Evolutionary conservation across 2,888 invertebrate species (phyloP), one percentile per base, ranked within the genome.

Genomic region (Drosophila mimica): DNA sequence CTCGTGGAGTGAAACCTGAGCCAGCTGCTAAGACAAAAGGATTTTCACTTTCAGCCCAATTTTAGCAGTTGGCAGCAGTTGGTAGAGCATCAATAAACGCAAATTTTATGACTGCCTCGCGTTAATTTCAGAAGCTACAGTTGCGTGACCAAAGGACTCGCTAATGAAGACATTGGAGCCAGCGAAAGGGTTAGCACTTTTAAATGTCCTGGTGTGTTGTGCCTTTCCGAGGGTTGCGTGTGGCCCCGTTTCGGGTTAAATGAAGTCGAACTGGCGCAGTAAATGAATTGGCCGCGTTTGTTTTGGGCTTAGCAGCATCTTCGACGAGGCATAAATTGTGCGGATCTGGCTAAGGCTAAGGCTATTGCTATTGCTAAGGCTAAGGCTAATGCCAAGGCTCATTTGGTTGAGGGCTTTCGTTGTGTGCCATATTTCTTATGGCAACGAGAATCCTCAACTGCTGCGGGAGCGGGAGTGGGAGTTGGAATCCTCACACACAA

Each of bases 191-290:
- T 76, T 82, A 63, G 59, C 56, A 63, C 17, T 62, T 63, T 56
- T 40, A 20, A 67, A 20, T 49, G 43, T 28, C 33, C 25, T 15
- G 15, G 7, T 31, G n/a, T 25, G 25, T 33, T 11, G 30, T 11
- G 36, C 20, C 17, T 28, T 20, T 31, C 1, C 25, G 25, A 60
- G 15, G 54, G 60, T 49, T 60, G 49, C 38, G 51, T 46, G 46
- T 25, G 62, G 54, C 49, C 38, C 48, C 58, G 57, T 58, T 67
- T 33, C 30, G 82, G 90, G 91, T 91, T 91, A 91, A 91, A 91
- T 91, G 92, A 90, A 91, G 91, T 92, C 91, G 89, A 92, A 91
- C 91, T 65, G 89, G 85, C 84, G 90, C 82, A 83, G 68, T 73
- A 79, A 87, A 90, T 83, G 90, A 89, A 89, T 89, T 88, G 90